Conservation (phyloP, 1,140 invertebrate genomes). For the Ylistrum balloti region DNA sequence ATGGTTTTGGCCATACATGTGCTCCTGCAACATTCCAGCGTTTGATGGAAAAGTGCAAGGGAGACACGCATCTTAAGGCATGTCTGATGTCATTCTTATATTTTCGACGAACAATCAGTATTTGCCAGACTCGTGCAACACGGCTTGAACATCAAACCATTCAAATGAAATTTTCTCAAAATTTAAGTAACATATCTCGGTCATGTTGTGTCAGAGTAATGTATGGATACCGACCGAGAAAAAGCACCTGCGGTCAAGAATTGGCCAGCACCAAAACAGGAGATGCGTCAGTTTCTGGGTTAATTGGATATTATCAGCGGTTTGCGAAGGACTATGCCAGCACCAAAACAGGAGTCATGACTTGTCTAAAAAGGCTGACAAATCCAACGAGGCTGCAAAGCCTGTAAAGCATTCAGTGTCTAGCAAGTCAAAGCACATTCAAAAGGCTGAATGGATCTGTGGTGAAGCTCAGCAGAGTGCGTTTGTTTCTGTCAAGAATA, state of each 20-base stretch:
- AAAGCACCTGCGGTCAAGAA: too few species aligned
- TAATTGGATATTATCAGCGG: too few species aligned
- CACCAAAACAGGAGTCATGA: slow-evolving; percentile 44
- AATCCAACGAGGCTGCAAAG: too few species aligned
- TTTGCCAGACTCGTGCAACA: not conserved
- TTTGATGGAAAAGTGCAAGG: too few species aligned
- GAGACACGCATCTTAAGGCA: not conserved
- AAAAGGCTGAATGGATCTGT: slow-evolving; percentile 43
- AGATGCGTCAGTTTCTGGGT: too few species aligned
- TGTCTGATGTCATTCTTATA: not conserved
- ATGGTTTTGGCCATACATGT: slow-evolving; percentile 41
- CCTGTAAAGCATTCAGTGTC: too few species aligned
- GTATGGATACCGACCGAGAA: too few species aligned
- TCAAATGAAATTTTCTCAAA: slow-evolving; percentile 29
- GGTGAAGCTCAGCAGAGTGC: slow-evolving; percentile 7
- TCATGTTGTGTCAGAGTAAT: not conserved
- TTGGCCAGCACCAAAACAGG: too few species aligned
- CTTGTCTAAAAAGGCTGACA: not conserved
- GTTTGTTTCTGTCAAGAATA: not conserved
- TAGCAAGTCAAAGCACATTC: not conserved
- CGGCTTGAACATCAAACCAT: slow-evolving; percentile 30
- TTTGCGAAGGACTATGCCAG: not conserved
- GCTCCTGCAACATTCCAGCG: not conserved
- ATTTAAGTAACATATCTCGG: not conserved
- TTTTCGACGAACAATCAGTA: not conserved